Base-by-base conservation (phyloP, 2,797 vertebrate species). In the Sebastes itinus region DNA sequence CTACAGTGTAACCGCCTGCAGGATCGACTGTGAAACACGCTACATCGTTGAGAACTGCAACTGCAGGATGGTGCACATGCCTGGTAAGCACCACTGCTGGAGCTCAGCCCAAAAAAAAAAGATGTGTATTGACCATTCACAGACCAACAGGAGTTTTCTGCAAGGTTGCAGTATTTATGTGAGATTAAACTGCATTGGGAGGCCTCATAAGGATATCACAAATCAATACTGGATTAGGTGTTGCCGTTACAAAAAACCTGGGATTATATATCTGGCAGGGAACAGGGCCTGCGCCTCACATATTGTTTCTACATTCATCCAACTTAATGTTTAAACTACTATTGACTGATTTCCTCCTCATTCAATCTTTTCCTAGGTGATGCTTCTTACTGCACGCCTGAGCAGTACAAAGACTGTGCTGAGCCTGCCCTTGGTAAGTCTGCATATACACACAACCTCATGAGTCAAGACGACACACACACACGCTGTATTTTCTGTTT, bases 21-120 rank as follows among this genome's bases (percentile, higher is more conserved):
- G 98, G 92, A 99, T 99, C 3, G 98, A 99, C 95, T 99, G 98
- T 68, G 98, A 99, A 93, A 99, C 98, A 0, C 97, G 97, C 20
- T 99, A 99, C 92, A 98, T 99, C 0, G 97, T 99, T 83, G 98
- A 99, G 89, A 99, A 99, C 92, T 99, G 98, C 95, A 99, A 99
- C 95, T 99, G 98, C 94, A 97, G 95, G 85, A 99, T 99, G 98
- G 98, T 99, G 38, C 97, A 99, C 94, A 99, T 99, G 98, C 98
- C 98, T 65, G 98, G 98, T 99, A 73, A 82, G 95, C 55, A 3
- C 6, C 35, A 0, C 6, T 0, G 30, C 30, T 49, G 6, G 5
- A 60, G n/a, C 32, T 28, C 18, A 52, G 25, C 54, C 3, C 22
- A 68, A 30, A 28, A 59, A 35, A 35, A 25, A 6, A 3, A 25